Conservation (phyloP, 1,140 invertebrate species). For the Eubasilissa regina region DNA sequence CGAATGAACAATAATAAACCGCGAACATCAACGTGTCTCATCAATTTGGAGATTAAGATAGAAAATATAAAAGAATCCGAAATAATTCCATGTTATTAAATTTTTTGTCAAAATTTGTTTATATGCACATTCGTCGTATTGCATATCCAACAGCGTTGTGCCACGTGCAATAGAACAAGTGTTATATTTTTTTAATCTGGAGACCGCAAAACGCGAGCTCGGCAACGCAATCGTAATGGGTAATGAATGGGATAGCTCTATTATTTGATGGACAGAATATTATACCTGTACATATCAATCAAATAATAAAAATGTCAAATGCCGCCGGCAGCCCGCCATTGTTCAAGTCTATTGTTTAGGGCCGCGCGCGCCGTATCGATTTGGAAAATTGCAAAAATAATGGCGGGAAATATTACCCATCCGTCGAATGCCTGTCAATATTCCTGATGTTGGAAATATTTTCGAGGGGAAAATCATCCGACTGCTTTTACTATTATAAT, state of each 20-base stretch:
- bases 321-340: neutral
- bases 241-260: neutral
- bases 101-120: too few relatives aligned
- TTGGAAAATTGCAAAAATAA: constrained; percentile 37
- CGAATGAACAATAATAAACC: too few relatives aligned
- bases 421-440: constrained; percentile 30
- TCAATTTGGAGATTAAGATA: too few relatives aligned
- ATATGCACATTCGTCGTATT: too few relatives aligned
- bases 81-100: too few relatives aligned
- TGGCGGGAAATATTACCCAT: constrained; percentile 2
- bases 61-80: too few relatives aligned
- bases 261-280: neutral
- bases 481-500: neutral
- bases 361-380: neutral
- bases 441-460: constrained; percentile 20
- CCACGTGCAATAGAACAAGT: too few relatives aligned
- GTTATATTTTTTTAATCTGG: too few relatives aligned
- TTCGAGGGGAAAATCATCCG: neutral
- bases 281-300: neutral
- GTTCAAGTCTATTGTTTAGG: neutral
- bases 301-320: constrained; percentile 9
- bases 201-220: too few relatives aligned
- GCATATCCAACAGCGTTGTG: too few relatives aligned
- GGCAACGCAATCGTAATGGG: too few relatives aligned
- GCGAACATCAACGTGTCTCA: too few relatives aligned